Base-by-base conservation (phyloP, 2,113 vertebrate species). In the Cynopterus brachyotis region DNA sequence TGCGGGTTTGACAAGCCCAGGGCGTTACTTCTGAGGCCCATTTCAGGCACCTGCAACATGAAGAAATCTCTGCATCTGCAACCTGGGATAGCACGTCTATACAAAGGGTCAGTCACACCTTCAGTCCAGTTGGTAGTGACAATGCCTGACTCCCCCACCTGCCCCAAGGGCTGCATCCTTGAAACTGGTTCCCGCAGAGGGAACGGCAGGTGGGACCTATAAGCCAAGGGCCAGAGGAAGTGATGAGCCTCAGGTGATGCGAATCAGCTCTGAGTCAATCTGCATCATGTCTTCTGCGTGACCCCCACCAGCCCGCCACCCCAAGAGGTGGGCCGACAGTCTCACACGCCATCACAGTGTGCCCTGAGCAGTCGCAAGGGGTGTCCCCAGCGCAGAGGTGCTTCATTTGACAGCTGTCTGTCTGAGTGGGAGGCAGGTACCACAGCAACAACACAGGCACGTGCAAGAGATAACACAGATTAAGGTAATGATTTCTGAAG, bases 241-340 rank as follows among this genome's bases (percentile, higher is more conserved):
- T 11, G 3, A 13, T 17, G 37, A 32, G 37, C 37, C 35, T 59
- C 78, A 1, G 28, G 40, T 30, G 28, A 16, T 9, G 55, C 0
- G 0, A 26, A 37, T 28, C 10, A 62, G 30, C 17, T 30, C 4
- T 9, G 1, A 4, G 35, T 59, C 26, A 40, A 40, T 13, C 22
- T 0, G 0, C 4, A 22, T 30, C 16, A 2, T 2, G 1, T 45
- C 16, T 17, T 81, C 26, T 66, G 6, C 2, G 9, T 67, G 16
- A 17, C n/a, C n/a, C 35, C 64, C 7, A 2, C 15, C 16, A n/a
- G 7, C n/a, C 1, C 1, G 16, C n/a, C 64, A 20, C 17, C n/a
- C 64, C 6, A 16, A n/a, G 5, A 10, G 15, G 30, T 26, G 1
- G 1, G 22, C 78, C 42, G 37, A 57, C 1, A 5, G 26, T 80